Percentiles rank a stretch among this genome's conserved stretches.
Conservation (phyloP, 2,113 vertebrate genomes). For the Tupaia tana region DNA sequence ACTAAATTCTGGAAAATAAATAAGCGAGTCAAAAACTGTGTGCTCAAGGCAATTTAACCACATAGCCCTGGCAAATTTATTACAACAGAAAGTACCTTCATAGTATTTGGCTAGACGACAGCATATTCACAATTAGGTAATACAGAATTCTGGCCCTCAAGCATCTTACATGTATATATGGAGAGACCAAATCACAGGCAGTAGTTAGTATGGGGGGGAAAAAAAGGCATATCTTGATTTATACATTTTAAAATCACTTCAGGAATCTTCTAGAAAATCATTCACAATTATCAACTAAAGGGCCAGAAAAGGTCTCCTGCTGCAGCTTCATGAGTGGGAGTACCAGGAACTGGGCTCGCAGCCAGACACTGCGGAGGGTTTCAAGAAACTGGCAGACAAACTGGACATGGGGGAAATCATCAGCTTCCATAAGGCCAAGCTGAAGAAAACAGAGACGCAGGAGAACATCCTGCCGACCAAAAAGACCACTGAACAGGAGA, state of each 20-base stretch:
- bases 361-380: no score
- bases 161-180: not conserved
- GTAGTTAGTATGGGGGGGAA: not conserved
- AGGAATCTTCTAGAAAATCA: not conserved
- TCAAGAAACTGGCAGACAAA: no score
- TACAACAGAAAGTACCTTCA: conserved; percentile 15
- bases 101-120: not conserved
- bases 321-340: no score
- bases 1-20: conserved; percentile 9
- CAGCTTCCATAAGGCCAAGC: no score
- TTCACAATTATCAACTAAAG: not conserved
- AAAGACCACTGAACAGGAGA: no score
- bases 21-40: not conserved
- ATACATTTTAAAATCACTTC: conserved; percentile 21
- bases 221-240: conserved; percentile 26
- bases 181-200: not conserved
- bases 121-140: not conserved
- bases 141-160: not conserved
- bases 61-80: not conserved
- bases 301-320: not conserved
- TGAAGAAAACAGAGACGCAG: no score
- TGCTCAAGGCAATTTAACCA: not conserved
- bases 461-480: no score
- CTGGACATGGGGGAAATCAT: no score
- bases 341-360: no score